Evolutionary conservation across 2,797 vertebrate species (phyloP).

Genomic region (Rhynchonycteris naso): DNA sequence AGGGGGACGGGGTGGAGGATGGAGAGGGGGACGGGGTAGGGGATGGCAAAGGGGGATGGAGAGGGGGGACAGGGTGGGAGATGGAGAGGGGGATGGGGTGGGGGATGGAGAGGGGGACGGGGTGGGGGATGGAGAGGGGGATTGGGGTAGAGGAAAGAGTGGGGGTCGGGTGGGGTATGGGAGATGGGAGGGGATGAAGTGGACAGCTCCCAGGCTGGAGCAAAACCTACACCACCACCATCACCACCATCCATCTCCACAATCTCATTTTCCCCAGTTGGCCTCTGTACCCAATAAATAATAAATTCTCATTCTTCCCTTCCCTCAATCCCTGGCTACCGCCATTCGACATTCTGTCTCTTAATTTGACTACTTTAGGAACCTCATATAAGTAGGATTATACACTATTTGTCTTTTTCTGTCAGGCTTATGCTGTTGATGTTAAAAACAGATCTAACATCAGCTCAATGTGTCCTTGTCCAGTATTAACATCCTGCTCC

Average conservation of each 20-base stretch:
- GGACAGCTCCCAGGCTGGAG: not conserved
- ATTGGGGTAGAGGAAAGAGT: too few species aligned
- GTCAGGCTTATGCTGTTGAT: not conserved
- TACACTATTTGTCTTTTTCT: not conserved
- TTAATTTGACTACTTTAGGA: not conserved
- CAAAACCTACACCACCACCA: not conserved
- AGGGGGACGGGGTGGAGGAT: too few species aligned
- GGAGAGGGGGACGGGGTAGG: too few species aligned
- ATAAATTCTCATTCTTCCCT: not conserved
- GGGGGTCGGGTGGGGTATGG: too few species aligned
- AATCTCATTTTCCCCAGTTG: not conserved
- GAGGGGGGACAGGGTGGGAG: too few species aligned
- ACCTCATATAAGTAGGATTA: not conserved
- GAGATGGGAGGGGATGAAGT: accelerated
- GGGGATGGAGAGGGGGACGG: too few species aligned
- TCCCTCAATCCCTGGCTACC: too few species aligned
- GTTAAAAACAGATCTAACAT: not conserved
- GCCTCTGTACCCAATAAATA: not conserved
- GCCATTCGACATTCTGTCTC: not conserved
- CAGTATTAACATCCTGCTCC: not conserved
- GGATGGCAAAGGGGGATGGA: too few species aligned
- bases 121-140: too few species aligned
- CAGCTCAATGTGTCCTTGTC: not conserved
- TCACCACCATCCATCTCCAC: not conserved
- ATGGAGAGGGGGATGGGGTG: too few species aligned